Percentiles rank a stretch among this genome's conserved stretches.
These are phyloP conservation scores for Cyrtodaria siliqua DNA, from an alignment of 2,888 invertebrate genomes.

Conservation along the genomic window DNA sequence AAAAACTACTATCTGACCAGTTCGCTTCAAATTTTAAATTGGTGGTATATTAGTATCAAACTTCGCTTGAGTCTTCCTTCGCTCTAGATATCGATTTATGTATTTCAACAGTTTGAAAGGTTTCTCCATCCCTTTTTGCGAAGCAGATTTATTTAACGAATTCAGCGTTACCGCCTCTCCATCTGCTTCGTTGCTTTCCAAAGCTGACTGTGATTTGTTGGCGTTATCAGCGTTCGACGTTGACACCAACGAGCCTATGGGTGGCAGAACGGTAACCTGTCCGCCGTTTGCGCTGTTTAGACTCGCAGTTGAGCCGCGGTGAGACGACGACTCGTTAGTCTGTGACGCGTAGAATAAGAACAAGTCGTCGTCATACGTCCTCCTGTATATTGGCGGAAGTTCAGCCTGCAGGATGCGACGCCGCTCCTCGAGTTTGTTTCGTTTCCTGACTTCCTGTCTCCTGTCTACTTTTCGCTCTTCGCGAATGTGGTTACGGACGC, in stretches of 20 bases:
- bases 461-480: constrained; percentile 73
- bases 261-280: constrained; percentile 11
- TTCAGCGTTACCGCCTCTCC: no score
- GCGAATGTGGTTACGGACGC: constrained; percentile 75
- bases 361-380: constrained; percentile 50
- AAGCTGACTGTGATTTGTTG: background rate
- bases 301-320: constrained; percentile 10
- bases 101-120: constrained; percentile 34
- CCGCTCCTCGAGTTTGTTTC: constrained; percentile 71
- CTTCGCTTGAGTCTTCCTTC: constrained; percentile 43
- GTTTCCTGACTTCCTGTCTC: constrained; percentile 68
- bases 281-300: background rate
- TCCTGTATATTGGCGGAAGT: constrained; percentile 54
- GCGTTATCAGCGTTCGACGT: background rate
- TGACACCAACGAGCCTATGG: constrained; percentile 1
- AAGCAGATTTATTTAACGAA: background rate
- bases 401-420: constrained; percentile 70
- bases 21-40: no score
- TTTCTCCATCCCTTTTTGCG: constrained; percentile 10
- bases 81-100: constrained; percentile 44
- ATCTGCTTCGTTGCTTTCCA: background rate
- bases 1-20: no score
- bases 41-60: constrained; percentile 12
- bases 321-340: background rate
- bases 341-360: constrained; percentile 34